Evolutionary conservation across 1,140 invertebrate species (phyloP).

Genomic region (Mercenaria mercenaria): DNA sequence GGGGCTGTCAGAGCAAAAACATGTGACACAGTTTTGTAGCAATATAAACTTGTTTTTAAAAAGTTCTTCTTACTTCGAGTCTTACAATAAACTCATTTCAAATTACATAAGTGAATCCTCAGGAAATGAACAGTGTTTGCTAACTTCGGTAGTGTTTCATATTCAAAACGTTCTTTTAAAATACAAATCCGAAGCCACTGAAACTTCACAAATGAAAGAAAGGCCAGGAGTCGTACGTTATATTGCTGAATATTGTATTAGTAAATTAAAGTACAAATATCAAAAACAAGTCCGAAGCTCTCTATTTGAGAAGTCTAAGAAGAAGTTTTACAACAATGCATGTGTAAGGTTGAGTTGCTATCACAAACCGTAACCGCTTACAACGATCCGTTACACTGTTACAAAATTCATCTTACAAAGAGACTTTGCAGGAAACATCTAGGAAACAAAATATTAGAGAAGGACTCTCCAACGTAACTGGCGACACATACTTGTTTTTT

Average conservation of each 20-base stretch:
- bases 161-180: background rate
- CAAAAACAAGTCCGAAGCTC: background rate
- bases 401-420: background rate
- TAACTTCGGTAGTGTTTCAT: background rate
- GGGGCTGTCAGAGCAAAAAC: background rate
- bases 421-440: background rate
- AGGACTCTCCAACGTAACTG: background rate
- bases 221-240: background rate
- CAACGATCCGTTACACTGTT: background rate
- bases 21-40: background rate
- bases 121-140: background rate
- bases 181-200: background rate
- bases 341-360: background rate
- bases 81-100: background rate
- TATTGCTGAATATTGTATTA: background rate
- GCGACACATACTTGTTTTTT: background rate
- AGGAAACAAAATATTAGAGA: slow-evolving; percentile 1
- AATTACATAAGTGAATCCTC: background rate
- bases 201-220: background rate
- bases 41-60: background rate
- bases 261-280: background rate
- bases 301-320: background rate
- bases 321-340: background rate
- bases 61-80: background rate
- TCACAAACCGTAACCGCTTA: background rate